phyloP scores from a whole-genome alignment of 1,140 invertebrate genomes.

The Micrasema longulum region DNA sequence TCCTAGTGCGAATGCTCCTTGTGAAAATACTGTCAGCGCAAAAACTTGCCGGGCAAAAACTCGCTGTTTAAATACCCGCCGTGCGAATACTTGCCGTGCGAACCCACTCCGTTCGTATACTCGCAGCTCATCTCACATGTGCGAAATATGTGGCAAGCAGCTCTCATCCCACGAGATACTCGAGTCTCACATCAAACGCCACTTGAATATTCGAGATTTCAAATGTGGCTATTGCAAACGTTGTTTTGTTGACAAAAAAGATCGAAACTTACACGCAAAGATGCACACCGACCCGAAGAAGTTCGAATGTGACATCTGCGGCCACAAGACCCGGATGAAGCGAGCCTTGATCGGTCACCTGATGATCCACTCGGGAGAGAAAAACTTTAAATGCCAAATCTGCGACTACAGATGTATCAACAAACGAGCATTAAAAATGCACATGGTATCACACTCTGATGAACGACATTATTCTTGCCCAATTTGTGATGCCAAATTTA shows the following conservation, averaged over 20 bases:
- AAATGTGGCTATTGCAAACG: conserved; percentile 65
- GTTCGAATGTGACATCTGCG: conserved; percentile 67
- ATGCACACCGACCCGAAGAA: conserved; percentile 69
- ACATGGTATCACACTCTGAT: conserved; percentile 17
- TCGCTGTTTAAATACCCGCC: conserved; percentile 71
- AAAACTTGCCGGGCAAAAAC: conserved; percentile 72
- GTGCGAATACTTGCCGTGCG: conserved; percentile 61
- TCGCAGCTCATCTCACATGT: conserved; percentile 57
- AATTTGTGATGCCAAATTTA: conserved; percentile 61
- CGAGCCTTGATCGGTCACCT: conserved; percentile 58
- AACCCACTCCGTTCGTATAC: conserved; percentile 61
- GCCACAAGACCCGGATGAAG: conserved; percentile 66
- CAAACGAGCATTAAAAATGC: background rate
- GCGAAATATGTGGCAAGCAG: conserved; percentile 59
- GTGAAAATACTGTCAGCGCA: conserved; percentile 69
- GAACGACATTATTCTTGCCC: conserved; percentile 26
- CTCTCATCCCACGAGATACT: conserved; percentile 62
- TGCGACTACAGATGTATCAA: conserved; percentile 1
- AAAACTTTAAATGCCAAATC: conserved; percentile 20
- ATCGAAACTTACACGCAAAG: conserved; percentile 59
- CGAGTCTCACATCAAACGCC: conserved; percentile 61
- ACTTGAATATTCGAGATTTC: conserved; percentile 64
- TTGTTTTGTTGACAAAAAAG: conserved; percentile 63
- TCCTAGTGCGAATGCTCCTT: conserved; percentile 69
- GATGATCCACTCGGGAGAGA: conserved; percentile 7